Base-by-base conservation (phyloP, 2,888 invertebrate species). In the Pardosa pseudoannulata region DNA sequence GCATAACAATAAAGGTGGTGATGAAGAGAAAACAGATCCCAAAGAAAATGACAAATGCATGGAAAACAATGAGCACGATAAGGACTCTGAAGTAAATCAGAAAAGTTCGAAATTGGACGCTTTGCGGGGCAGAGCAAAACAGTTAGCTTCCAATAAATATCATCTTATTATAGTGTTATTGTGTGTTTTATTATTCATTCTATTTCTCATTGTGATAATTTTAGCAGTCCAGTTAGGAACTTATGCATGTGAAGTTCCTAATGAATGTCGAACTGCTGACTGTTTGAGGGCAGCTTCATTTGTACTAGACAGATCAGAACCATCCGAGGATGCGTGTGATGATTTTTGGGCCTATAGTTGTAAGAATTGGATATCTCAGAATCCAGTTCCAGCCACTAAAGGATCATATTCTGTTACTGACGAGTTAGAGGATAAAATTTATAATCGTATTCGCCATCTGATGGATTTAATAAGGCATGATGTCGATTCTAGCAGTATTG, bases 291-390 rank as follows among this genome's bases (percentile, higher is more conserved):
- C 92, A n/a, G 92, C 93, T 29, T 92, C 93, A 39, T 92, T 92
- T 92, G 93, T 93, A 13, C 75, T 88, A 46, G 41, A 64, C n/a
- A 65, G 70, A 1, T 62, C 90, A 85, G 91, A 91, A 88, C 79
- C 56, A 7, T 89, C 89, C 6, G 88, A 90, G 0, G 89, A 91
- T 50, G 93, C 93, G 0, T 94, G 94, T 90, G 91, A 92, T 11
- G 91, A 93, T 89, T 92, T 93, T 89, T 92, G 93, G 92, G 90
- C 91, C 32, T 93, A 92, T 90, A 91, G 93, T 0, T 94, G 94
- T 89, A 93, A 93, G 0, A 92, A 92, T 31, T 94, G 93, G 93
- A 89, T 93, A 27, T 89, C 90, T 27, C 90, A 90, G 11, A 91
- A 92, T 89, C 90, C 91, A 0, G 90, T 93, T 64, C 93, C 93